These are phyloP conservation scores for Corticium candelabrum DNA, from an alignment of 37 sponge, comb jelly and placozoan genomes.

Conservation along the genomic window DNA sequence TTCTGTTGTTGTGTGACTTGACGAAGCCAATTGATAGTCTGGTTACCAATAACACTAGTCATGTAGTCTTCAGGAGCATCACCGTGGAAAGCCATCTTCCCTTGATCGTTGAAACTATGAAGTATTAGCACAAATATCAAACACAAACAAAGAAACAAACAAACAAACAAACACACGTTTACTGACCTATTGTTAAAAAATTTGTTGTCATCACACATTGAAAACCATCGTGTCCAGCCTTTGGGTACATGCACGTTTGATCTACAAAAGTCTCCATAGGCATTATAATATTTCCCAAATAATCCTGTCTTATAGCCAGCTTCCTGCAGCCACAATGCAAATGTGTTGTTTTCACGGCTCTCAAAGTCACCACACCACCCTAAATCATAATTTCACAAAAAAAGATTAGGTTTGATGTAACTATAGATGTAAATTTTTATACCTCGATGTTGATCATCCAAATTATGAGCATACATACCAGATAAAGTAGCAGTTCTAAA, in stretches of 20 bases:
- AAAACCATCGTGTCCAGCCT: conserved; percentile 38
- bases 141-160: too few relatives aligned
- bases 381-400: too few relatives aligned
- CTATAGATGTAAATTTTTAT: too few relatives aligned
- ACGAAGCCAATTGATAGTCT: conserved; percentile 2
- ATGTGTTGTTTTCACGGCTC: conserved; percentile 2
- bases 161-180: too few relatives aligned
- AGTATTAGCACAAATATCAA: too few relatives aligned
- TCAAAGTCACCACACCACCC: background rate
- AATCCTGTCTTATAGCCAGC: conserved; percentile 47
- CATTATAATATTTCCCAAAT: conserved; percentile 63
- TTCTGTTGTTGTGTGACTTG: background rate
- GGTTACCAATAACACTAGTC: conserved; percentile 56
- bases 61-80: conserved; percentile 46
- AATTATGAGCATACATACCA: conserved; percentile 46
- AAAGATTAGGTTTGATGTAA: too few relatives aligned
- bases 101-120: conserved; percentile 5
- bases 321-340: conserved; percentile 36
- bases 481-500: conserved; percentile 34
- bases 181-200: conserved; percentile 45
- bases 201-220: conserved; percentile 54
- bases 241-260: conserved; percentile 13
- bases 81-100: conserved; percentile 17
- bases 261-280: conserved; percentile 16
- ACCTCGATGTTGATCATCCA: background rate